Evolutionary conservation across 1,140 invertebrate genomes (phyloP).

Genomic region (Aphelinus atriplicis): DNA sequence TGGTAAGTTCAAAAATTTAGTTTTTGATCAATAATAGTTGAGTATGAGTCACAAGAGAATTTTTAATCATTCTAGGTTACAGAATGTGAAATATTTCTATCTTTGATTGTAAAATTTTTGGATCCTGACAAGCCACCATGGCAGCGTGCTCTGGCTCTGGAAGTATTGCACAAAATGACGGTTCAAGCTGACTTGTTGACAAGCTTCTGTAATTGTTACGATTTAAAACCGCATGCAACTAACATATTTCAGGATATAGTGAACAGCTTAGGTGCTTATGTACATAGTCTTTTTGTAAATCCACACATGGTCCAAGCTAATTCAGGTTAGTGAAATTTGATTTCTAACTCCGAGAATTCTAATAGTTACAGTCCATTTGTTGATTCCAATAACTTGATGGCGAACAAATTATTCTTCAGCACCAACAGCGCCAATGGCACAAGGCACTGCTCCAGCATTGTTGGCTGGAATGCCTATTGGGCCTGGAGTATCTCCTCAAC

Average conservation of each 20-base stretch:
- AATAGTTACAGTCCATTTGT: no score
- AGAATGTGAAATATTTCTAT: conserved; percentile 98
- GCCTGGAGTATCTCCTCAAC: conserved; percentile 84
- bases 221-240: conserved; percentile 91
- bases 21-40: not conserved
- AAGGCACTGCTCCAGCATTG: conserved; percentile 76
- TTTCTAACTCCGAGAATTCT: conserved; percentile 4
- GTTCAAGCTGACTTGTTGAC: conserved; percentile 88
- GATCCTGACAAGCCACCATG: conserved; percentile 96
- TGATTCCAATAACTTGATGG: not conserved
- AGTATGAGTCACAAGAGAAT: not conserved
- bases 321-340: conserved; percentile 54
- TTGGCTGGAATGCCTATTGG: conserved; percentile 76
- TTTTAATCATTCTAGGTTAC: conserved; percentile 74
- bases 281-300: conserved; percentile 91
- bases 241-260: conserved; percentile 96
- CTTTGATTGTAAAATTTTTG: conserved; percentile 95
- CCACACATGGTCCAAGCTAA: conserved; percentile 66
- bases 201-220: conserved; percentile 94
- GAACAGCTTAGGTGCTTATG: conserved; percentile 92
- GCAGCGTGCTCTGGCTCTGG: conserved; percentile 93
- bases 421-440: conserved; percentile 60
- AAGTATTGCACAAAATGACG: conserved; percentile 95
- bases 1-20: conserved; percentile 73
- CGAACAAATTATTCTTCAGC: conserved; percentile 39